Evolutionary conservation across 2,888 invertebrate genomes (phyloP), one percentile per base, ranked within the genome.

Genomic region (Carabus problematicus): DNA sequence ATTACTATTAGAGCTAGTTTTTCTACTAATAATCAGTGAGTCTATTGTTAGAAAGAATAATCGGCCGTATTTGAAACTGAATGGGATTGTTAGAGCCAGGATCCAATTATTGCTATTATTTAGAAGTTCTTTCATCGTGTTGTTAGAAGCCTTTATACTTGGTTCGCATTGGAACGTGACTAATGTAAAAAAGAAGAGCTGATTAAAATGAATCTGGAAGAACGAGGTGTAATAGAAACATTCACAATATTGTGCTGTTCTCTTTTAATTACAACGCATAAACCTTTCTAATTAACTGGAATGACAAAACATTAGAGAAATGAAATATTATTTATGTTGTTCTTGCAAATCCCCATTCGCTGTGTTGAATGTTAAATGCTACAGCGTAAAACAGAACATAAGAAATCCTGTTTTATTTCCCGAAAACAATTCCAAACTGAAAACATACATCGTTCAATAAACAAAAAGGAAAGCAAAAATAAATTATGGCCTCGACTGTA

Each of bases 1-100:
- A 60, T 67, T 67, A 60, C 67, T 67, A 67, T 67, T 67, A 67
- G 60, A 40, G 67, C 40, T 67, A 67, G 67, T 67, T 67, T 67
- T 52, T 60, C 29, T 64, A 43, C 54, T 67, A 67, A 67, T 67
- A 67, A 67, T 67, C 67, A 67, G 43, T 49, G 67, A 14, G 8
- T 18, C 60, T 67, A 67, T 67, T 67, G 67, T 67, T 59, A 43
- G 11, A 49, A 60, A 67, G 67, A 67, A 60, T 60, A 59, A 52
- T 43, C 60, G 67, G 60, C 52, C 42, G 67, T 42, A 42, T 64
- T 52, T 8, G 14, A 56, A 8, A 14, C 39, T 45, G 42, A 64
- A 45, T 64, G 56, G 64, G 45, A 19, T 29, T 64, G 64, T 56
- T 47, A 64, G 55, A 55, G 55, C 14, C 41, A 9, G 12, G 14